These are phyloP conservation scores for Hiodon tergisus DNA, from an alignment of 2,113 vertebrate species.

Conservation along the genomic window DNA sequence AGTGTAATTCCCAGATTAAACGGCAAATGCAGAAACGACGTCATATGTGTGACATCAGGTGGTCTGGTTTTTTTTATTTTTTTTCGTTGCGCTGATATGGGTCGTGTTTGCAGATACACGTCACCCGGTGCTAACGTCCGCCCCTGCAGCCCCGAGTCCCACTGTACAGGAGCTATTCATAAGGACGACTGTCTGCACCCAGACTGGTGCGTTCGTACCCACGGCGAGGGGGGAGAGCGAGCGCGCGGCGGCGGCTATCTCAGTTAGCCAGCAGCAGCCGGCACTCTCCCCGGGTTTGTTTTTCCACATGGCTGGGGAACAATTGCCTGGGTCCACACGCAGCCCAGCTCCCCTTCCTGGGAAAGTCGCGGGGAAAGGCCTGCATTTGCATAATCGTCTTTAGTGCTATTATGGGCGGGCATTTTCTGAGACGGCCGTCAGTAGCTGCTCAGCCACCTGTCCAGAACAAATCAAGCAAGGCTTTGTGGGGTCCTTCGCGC, in stretches of 20 bases:
- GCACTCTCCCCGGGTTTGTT: constrained; percentile 41
- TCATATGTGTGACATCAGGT: too few species aligned
- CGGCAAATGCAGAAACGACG: too few species aligned
- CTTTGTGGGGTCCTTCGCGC: constrained; percentile 57
- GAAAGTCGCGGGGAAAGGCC: constrained; percentile 66
- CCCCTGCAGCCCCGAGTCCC: not conserved
- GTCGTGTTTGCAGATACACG: too few species aligned
- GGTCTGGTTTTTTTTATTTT: too few species aligned
- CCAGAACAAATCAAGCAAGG: constrained; percentile 73
- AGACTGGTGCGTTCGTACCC: not conserved
- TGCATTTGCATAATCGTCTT: constrained; percentile 82
- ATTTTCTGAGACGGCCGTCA: constrained; percentile 51
- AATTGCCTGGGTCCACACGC: constrained; percentile 56
- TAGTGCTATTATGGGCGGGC: constrained; percentile 70
- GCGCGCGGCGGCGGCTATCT: not conserved
- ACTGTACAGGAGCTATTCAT: not conserved
- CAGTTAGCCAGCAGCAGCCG: not conserved
- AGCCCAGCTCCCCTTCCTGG: constrained; percentile 68
- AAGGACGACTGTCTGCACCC: constrained; percentile 7
- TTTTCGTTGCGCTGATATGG: too few species aligned
- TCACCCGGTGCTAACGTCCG: too few species aligned
- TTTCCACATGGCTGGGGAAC: constrained; percentile 66
- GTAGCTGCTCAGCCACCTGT: constrained; percentile 72
- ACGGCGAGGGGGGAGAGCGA: not conserved
- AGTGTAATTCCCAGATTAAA: too few species aligned